Evolutionary conservation across 1,140 invertebrate genomes (phyloP).

Genomic region (Cyphomyrmex costatus): DNA sequence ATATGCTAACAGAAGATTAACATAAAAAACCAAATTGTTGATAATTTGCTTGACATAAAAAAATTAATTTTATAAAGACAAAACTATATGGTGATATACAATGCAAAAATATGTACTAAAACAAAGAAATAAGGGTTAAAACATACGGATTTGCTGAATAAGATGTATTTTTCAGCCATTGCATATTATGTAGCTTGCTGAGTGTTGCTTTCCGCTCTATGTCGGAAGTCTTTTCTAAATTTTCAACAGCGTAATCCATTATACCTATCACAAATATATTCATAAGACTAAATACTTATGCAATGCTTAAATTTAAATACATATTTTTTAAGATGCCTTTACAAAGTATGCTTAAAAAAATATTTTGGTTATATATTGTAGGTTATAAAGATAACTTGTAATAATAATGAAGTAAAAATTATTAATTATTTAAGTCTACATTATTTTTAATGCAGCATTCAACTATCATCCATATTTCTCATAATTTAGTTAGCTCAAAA

Average conservation of each 20-base stretch:
- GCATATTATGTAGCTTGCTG: constrained; percentile 72
- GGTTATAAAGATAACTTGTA: neutral
- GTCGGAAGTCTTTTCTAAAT: constrained; percentile 54
- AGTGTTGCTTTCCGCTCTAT: constrained; percentile 64
- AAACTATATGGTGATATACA: constrained; percentile 8
- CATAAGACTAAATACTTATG: constrained; percentile 36
- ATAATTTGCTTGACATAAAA: neutral
- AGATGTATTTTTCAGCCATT: constrained; percentile 75
- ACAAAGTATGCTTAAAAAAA: neutral
- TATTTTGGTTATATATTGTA: neutral
- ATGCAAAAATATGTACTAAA: constrained; percentile 28
- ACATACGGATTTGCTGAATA: constrained; percentile 66
- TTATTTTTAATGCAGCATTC: neutral
- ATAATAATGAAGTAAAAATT: neutral
- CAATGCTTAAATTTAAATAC: neutral
- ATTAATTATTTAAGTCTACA: neutral
- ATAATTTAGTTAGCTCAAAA: constrained; percentile 4
- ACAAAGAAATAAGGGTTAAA: constrained; percentile 46
- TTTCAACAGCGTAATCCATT: constrained; percentile 64
- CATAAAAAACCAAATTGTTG: neutral
- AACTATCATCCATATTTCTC: neutral
- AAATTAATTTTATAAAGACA: neutral
- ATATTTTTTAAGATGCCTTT: neutral
- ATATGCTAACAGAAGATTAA: neutral
- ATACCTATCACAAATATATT: constrained; percentile 65